Evolutionary conservation across 2,888 invertebrate genomes (phyloP).

Genomic region (Melinaea menophilus): DNA sequence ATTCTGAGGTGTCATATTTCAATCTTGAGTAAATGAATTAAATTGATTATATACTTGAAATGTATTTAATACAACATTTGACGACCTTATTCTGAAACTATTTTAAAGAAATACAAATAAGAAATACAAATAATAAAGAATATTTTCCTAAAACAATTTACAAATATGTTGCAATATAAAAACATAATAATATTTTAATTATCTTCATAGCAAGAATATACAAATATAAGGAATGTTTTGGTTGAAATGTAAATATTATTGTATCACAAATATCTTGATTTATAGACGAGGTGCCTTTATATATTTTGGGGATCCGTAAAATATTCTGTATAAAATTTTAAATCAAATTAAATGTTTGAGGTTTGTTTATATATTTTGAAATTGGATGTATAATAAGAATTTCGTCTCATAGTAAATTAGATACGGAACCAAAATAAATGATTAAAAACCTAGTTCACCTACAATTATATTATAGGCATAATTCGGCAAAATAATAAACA

Average conservation of each 20-base stretch:
- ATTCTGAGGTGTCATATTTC: too few species aligned
- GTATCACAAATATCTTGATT: slow-evolving; percentile 45
- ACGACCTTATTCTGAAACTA: too few species aligned
- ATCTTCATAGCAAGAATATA: slow-evolving; percentile 21
- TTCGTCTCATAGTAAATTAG: not conserved
- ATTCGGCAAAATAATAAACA: slow-evolving; percentile 59
- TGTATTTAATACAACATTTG: too few species aligned
- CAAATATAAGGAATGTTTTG: slow-evolving; percentile 29
- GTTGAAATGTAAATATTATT: slow-evolving; percentile 43
- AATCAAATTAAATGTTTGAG: too few species aligned
- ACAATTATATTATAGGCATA: slow-evolving; percentile 47
- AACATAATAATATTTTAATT: slow-evolving; percentile 9
- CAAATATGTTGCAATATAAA: not conserved
- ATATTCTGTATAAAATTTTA: not conserved
- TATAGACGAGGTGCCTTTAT: slow-evolving; percentile 43
- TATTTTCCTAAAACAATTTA: not conserved
- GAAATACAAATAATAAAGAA: too few species aligned
- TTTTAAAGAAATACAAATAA: too few species aligned
- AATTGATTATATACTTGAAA: too few species aligned
- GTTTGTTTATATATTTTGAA: too few species aligned
- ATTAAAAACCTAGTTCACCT: slow-evolving; percentile 25
- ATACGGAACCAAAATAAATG: slow-evolving; percentile 20
- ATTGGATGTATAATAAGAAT: too few species aligned
- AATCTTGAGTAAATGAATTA: too few species aligned
- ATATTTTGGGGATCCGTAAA: slow-evolving; percentile 38